Conservation (phyloP, 2,113 vertebrate species). For the Aleadryas rufinucha region DNA sequence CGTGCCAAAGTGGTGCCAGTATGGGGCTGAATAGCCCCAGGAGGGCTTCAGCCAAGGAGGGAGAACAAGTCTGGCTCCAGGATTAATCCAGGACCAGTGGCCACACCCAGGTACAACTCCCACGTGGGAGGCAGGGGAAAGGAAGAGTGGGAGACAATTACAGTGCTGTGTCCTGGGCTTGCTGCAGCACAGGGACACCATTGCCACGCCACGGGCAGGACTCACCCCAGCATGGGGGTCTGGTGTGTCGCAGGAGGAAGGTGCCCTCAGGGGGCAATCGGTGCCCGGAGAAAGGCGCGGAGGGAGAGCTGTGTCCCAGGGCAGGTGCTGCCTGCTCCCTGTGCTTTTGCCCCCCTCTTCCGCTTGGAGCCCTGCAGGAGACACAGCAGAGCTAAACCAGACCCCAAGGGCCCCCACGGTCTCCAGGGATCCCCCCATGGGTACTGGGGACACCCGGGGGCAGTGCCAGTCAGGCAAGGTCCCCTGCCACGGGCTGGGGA, state of each 20-base stretch:
- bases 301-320: slow-evolving; percentile 72
- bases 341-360: not conserved
- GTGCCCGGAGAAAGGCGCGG: slow-evolving; percentile 55
- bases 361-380: slow-evolving; percentile 65
- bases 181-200: not conserved
- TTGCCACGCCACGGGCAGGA: fast-evolving
- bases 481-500: not conserved
- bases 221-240: fast-evolving
- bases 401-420: fast-evolving
- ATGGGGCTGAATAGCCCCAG: fast-evolving
- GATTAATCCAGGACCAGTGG: not conserved
- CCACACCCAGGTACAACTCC: not conserved
- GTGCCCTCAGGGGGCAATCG: not conserved
- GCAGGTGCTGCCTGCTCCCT: not conserved
- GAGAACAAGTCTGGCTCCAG: not conserved
- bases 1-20: fast-evolving
- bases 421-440: not conserved
- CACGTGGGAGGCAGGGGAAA: fast-evolving
- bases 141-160: fast-evolving
- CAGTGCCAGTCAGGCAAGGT: not conserved
- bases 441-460: not conserved
- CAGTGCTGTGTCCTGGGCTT: not conserved
- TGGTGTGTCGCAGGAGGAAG: fast-evolving
- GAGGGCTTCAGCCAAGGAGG: not conserved
- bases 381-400: not conserved